Conservation (phyloP, 1,140 invertebrate genomes). For the Sycophila sp. region DNA sequence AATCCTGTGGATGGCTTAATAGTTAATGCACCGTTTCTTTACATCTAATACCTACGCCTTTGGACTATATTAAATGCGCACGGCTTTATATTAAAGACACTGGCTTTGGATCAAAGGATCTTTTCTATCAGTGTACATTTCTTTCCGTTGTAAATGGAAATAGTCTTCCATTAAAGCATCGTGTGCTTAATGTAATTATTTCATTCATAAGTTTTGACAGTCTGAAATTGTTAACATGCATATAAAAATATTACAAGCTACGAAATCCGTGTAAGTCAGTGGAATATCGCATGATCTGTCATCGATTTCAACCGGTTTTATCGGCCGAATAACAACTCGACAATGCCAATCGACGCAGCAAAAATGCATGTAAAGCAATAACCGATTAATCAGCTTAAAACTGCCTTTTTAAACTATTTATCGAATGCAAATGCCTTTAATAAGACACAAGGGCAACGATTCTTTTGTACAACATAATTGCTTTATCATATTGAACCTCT, state of each 20-base stretch:
- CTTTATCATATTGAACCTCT: constrained; percentile 11
- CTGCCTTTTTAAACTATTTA: constrained; percentile 1
- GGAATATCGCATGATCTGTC: constrained; percentile 6
- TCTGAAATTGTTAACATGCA: constrained; percentile 24
- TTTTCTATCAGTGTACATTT: no score
- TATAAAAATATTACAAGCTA: constrained; percentile 24
- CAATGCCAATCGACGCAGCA: background rate
- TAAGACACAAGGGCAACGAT: background rate
- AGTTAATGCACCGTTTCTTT: no score
- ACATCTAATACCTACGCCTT: no score
- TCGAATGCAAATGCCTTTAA: background rate
- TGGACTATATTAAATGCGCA: no score
- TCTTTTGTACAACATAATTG: background rate
- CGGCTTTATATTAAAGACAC: no score
- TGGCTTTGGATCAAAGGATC: no score
- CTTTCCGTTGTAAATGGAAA: no score
- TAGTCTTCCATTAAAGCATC: no score
- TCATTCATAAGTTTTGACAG: background rate
- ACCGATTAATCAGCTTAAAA: constrained; percentile 21
- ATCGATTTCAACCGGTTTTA: constrained; percentile 23
- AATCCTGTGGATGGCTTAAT: no score
- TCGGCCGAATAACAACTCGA: background rate
- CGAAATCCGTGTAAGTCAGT: background rate
- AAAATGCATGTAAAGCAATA: no score
- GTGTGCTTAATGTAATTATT: constrained; percentile 6